Conservation (phyloP, 2,113 vertebrate genomes). For the Empidonax alnorum region DNA sequence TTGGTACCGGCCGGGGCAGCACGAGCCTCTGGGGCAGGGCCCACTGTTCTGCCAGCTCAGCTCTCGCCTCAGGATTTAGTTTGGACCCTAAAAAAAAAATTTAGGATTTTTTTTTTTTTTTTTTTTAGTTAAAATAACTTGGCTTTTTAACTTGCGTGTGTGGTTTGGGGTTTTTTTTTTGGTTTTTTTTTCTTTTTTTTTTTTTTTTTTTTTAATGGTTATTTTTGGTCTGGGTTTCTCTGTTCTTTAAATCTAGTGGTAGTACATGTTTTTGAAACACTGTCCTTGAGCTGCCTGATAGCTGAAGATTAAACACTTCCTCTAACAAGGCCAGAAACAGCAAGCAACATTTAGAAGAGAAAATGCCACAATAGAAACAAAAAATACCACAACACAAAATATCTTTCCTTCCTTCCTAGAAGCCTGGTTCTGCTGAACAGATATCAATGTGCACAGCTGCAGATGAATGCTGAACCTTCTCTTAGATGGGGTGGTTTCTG, state of each 20-base stretch:
- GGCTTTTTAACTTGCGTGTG: background rate
- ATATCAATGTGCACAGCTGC: background rate
- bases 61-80: background rate
- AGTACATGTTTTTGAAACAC: background rate
- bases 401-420: background rate
- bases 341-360: background rate
- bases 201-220: background rate
- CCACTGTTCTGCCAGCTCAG: background rate
- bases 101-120: background rate
- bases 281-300: conserved; percentile 31
- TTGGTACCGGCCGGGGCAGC: background rate
- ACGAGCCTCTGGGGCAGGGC: background rate
- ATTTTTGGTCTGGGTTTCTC: background rate
- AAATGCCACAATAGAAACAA: background rate
- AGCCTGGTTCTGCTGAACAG: background rate
- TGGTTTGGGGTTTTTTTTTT: background rate
- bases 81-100: background rate
- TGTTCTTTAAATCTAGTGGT: background rate
- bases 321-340: background rate
- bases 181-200: background rate
- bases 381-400: background rate
- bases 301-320: background rate
- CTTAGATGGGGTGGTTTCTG: background rate
- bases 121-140: background rate
- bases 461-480: background rate